Evolutionary conservation across 1,140 invertebrate genomes (phyloP).

Genomic region (Scaptomyza hsui): DNA sequence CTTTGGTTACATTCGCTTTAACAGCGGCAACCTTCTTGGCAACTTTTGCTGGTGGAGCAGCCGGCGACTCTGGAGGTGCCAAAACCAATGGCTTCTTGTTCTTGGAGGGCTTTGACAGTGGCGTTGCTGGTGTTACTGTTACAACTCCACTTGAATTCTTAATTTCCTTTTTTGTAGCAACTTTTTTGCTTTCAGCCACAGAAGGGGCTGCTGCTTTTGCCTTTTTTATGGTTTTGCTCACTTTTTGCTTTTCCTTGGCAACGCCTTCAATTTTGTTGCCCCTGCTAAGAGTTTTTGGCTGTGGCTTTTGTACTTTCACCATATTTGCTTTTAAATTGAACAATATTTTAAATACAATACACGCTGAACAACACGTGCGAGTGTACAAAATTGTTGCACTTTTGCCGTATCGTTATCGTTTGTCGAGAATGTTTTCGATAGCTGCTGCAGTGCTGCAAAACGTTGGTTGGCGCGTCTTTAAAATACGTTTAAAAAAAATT

Average conservation of each 20-base stretch:
- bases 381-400: slow-evolving; percentile 13
- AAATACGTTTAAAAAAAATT: not conserved
- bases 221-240: slow-evolving; percentile 41
- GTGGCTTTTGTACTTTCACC: slow-evolving; percentile 73
- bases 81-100: slow-evolving; percentile 55
- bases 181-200: slow-evolving; percentile 14
- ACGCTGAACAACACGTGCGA: slow-evolving; percentile 50
- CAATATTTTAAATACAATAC: slow-evolving; percentile 50
- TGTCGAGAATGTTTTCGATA: slow-evolving; percentile 8
- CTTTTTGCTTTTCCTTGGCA: slow-evolving; percentile 55
- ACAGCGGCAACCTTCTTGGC: slow-evolving; percentile 1
- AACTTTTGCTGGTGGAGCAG: not conserved
- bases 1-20: not conserved
- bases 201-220: slow-evolving; percentile 6
- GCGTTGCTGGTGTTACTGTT: slow-evolving; percentile 12
- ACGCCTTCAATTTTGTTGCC: slow-evolving; percentile 44
- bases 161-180: not conserved
- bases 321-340: slow-evolving; percentile 39
- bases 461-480: too few relatives aligned
- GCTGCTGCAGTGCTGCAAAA: not conserved
- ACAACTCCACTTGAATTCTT: slow-evolving; percentile 20
- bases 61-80: slow-evolving; percentile 56
- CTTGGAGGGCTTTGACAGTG: slow-evolving; percentile 11
- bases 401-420: slow-evolving; percentile 3
- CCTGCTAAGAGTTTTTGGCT: slow-evolving; percentile 65